These are phyloP conservation scores for Periphyllus acericola DNA, from an alignment of 2,888 invertebrate genomes.

Conservation along the genomic window DNA sequence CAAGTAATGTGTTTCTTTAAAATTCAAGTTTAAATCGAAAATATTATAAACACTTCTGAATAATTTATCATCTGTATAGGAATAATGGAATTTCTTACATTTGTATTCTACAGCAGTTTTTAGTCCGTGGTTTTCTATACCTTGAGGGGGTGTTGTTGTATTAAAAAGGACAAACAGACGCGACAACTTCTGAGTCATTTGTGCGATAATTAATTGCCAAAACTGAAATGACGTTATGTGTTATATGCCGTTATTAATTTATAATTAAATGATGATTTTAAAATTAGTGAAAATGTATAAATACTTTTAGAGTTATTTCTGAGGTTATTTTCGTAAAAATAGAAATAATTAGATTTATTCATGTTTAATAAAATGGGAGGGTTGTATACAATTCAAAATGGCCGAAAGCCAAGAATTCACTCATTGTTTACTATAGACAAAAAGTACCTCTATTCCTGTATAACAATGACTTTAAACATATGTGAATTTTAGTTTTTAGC, in stretches of 20 bases:
- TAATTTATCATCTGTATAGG: conserved; percentile 36
- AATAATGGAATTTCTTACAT: conserved; percentile 29
- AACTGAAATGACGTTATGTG: conserved; percentile 10
- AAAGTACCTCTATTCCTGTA: conserved; percentile 9
- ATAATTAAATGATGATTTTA: conserved; percentile 45
- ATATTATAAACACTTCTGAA: conserved; percentile 40
- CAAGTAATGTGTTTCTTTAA: neutral
- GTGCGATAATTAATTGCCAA: conserved; percentile 46
- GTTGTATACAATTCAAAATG: conserved; percentile 18
- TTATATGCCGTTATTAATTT: conserved; percentile 27
- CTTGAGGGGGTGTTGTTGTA: conserved; percentile 23
- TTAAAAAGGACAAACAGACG: conserved; percentile 53
- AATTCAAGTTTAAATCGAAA: conserved; percentile 9
- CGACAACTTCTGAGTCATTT: conserved; percentile 42
- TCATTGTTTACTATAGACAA: conserved; percentile 30
- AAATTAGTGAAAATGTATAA: conserved; percentile 4
- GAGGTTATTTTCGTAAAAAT: conserved; percentile 5
- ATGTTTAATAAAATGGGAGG: neutral
- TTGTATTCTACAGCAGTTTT: neutral
- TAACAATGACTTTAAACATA: conserved; percentile 18
- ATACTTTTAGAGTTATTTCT: neutral
- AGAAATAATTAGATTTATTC: conserved; percentile 46
- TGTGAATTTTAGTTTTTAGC: neutral
- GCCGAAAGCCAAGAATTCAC: conserved; percentile 14
- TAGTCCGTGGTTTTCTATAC: conserved; percentile 1